Base-by-base conservation (phyloP, 2,888 invertebrate genomes). In the Sacculina carcini region DNA sequence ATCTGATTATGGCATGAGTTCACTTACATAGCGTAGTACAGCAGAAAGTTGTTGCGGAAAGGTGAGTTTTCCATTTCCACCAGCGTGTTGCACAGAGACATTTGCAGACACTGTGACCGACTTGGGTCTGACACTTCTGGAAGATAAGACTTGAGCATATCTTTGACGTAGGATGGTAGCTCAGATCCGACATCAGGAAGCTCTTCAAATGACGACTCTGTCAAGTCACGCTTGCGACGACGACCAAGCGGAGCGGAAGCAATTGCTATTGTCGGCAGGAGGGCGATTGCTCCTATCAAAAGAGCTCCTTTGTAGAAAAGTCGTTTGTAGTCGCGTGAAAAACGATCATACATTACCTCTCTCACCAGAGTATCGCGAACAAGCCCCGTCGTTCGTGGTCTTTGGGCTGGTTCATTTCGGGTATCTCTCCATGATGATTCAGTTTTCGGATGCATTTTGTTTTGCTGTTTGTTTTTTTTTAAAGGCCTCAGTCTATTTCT, bases 261-360 rank as follows among this genome's bases (percentile, higher is more conserved):
- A 23, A 23, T 23, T 3, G 51, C 51, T n/a, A 51, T 44, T 4
- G 54, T 16, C 21, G 55, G 56, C 23, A 53, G 32, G 7, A 55
- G 39, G 3, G 56, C 52, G 54, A 56, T 55, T 7, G 56, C 55
- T 6, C 56, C 56, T 2, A 57, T 51, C 31, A 54, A 32, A 44
- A 53, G 48, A 9, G 56, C 56, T 2, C 56, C 56, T 32, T 55
- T 54, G 42, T 53, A 54, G 28, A 57, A 55, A 26, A 55, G 42
- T 23, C 52, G 52, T 38, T 52, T 55, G 48, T 48, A 51, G 23
- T 54, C 54, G 12, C 34, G 48, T 7, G 31, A 24, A n/a, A 48
- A 42, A 38, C 54, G 50, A 32, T 55, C 54, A 10, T 52, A 47
- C 10, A 52, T 46, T 9, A 57, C 29, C 9, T 40, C 48, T 32